Evolutionary conservation across 2,797 vertebrate species (phyloP).

Genomic region (Balearica regulorum): DNA sequence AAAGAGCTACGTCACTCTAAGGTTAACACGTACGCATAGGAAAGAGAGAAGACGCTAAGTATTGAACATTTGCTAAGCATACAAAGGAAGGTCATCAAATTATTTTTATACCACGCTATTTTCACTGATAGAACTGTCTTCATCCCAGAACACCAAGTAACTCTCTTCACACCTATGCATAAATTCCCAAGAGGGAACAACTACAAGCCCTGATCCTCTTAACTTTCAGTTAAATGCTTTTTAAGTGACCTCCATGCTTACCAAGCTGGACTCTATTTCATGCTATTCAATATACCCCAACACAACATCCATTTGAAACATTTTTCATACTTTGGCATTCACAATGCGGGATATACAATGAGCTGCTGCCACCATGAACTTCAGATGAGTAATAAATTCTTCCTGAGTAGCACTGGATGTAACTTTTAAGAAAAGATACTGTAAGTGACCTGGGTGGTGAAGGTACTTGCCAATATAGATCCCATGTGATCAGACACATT

Average conservation of each 20-base stretch:
- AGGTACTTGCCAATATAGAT: not conserved
- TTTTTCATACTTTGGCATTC: not conserved
- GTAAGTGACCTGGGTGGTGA: not conserved
- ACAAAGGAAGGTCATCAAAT: not conserved
- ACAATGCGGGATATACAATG: not conserved
- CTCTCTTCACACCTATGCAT: not conserved
- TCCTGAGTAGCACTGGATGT: not conserved
- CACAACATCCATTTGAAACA: not conserved
- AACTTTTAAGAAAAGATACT: not conserved
- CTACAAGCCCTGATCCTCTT: not conserved
- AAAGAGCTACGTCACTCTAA: not conserved
- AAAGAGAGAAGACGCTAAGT: not conserved
- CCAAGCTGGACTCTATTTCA: not conserved
- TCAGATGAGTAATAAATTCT: not conserved
- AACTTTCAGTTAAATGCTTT: not conserved
- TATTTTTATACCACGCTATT: not conserved
- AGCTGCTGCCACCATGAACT: not conserved
- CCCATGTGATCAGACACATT: not conserved
- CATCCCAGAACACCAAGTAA: not conserved
- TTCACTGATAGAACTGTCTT: not conserved
- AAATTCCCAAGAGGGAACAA: not conserved
- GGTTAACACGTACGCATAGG: not conserved
- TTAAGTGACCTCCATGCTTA: not conserved
- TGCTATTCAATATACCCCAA: not conserved
- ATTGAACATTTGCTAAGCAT: not conserved